Percentiles rank a stretch among this genome's conserved stretches.
phyloP scores from a whole-genome alignment of 1,140 invertebrate species.

The Drosophila kohkoa region DNA sequence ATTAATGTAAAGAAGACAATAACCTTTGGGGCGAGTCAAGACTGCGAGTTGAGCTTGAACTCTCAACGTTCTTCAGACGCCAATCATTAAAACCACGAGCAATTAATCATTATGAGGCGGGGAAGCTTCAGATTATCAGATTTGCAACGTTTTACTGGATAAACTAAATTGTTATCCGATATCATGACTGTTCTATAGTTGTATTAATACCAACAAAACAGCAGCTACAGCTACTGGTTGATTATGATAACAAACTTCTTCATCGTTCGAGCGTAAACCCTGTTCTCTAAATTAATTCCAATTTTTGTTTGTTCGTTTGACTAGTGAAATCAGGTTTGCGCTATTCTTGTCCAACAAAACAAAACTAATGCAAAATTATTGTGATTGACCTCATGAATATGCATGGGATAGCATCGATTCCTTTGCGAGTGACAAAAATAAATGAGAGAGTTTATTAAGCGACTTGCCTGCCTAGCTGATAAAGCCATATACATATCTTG shows the following conservation, averaged over 20 bases:
- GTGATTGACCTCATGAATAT: constrained; percentile 37
- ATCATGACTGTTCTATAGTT: constrained; percentile 11
- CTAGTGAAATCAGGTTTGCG: constrained; percentile 39
- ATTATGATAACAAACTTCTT: constrained; percentile 37
- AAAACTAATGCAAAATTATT: constrained; percentile 21
- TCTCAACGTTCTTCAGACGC: constrained; percentile 33
- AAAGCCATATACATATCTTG: not conserved
- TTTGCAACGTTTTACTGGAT: constrained; percentile 8
- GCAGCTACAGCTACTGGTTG: constrained; percentile 30
- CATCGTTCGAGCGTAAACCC: constrained; percentile 1
- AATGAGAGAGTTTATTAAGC: constrained; percentile 23
- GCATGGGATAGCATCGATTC: constrained; percentile 13
- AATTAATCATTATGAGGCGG: constrained; percentile 38
- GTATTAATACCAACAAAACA: constrained; percentile 4
- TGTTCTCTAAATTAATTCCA: constrained; percentile 18
- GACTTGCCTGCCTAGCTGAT: not conserved
- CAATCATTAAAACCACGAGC: not conserved
- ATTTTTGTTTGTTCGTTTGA: constrained; percentile 8
- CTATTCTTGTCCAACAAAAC: constrained; percentile 14
- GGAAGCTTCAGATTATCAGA: constrained; percentile 39
- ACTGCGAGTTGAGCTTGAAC: constrained; percentile 18
- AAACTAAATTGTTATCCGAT: constrained; percentile 7
- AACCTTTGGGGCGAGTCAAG: constrained; percentile 42
- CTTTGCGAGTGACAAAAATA: constrained; percentile 34
- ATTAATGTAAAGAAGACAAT: constrained; percentile 58